Percentiles rank a stretch among this genome's conserved stretches.
These are phyloP conservation scores for Dasyurus viverrinus DNA, from an alignment of 2,113 vertebrate genomes.

Conservation along the genomic window DNA sequence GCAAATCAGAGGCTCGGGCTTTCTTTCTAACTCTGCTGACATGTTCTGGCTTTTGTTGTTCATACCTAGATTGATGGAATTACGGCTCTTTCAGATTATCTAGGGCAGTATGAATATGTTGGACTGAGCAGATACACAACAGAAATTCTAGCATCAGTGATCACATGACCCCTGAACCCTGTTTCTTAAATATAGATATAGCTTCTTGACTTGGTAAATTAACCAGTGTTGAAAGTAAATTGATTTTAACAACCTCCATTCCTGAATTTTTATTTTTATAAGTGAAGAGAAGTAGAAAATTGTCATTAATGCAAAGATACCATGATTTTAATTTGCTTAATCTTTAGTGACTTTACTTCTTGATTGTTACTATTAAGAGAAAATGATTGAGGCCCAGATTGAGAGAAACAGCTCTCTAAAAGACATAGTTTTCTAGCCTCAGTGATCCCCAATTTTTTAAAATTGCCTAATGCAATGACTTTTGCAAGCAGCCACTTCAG, in stretches of 20 bases:
- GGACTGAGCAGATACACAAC: constrained; percentile 30
- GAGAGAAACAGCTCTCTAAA: not conserved
- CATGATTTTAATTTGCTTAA: constrained; percentile 37
- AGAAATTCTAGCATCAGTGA: constrained; percentile 39
- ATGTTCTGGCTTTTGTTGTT: not conserved
- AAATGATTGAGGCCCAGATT: not conserved
- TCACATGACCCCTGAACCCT: constrained; percentile 23
- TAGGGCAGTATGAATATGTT: constrained; percentile 47
- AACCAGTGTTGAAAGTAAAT: constrained; percentile 21
- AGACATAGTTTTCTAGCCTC: constrained; percentile 6
- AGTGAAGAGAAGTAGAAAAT: not conserved
- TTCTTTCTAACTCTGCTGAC: not conserved
- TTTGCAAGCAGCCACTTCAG: not conserved
- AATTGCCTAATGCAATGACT: not conserved
- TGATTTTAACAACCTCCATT: constrained; percentile 39
- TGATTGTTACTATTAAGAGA: constrained; percentile 20
- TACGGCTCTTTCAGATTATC: not conserved
- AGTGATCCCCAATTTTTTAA: constrained; percentile 42
- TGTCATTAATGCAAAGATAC: constrained; percentile 28
- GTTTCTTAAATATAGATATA: constrained; percentile 21
- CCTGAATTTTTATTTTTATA: not conserved
- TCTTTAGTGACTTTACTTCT: not conserved
- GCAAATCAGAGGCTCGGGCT: too few relatives aligned
- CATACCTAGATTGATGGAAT: not conserved
- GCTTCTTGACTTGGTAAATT: constrained; percentile 13